Conservation (phyloP, 2,113 vertebrate genomes). For the Bufo bufo region DNA sequence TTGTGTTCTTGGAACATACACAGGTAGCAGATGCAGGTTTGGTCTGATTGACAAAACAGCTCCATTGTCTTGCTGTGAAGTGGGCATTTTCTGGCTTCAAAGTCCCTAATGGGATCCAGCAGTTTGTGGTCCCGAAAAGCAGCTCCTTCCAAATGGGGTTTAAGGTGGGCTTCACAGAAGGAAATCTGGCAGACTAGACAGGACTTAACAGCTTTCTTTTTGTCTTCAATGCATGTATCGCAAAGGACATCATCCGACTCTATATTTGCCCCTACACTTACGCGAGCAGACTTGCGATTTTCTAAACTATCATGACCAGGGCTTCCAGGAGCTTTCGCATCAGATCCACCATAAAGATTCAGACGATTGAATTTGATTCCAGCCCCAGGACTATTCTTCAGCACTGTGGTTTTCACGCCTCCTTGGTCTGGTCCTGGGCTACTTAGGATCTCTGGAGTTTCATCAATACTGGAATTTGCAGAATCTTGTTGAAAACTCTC, state of each 20-base stretch:
- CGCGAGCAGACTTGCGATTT: constrained; percentile 27
- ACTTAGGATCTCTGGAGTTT: constrained; percentile 19
- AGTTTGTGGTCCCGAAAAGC: constrained; percentile 94
- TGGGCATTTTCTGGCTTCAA: constrained; percentile 83
- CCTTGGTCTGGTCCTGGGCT: constrained; percentile 32
- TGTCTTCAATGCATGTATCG: constrained; percentile 90
- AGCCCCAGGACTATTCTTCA: constrained; percentile 30
- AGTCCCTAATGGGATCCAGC: constrained; percentile 83
- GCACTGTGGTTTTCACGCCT: not conserved
- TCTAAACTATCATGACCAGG: constrained; percentile 18
- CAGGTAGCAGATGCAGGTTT: constrained; percentile 87
- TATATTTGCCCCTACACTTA: constrained; percentile 62
- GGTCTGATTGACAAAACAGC: constrained; percentile 88
- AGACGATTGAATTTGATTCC: constrained; percentile 29
- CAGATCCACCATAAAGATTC: constrained; percentile 12
- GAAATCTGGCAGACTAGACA: constrained; percentile 93
- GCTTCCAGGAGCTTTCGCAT: not conserved
- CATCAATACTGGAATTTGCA: constrained; percentile 4
- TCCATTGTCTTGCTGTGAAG: constrained; percentile 87
- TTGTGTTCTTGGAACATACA: constrained; percentile 90
- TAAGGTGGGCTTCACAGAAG: constrained; percentile 91
- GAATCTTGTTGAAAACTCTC: not conserved
- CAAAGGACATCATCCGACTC: constrained; percentile 81
- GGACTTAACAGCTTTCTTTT: constrained; percentile 89
- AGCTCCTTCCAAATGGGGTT: constrained; percentile 90